A percentile compares a stretch with the other conserved stretches of the same genome.
Conservation (phyloP, 2,113 vertebrate genomes). For the Myotis yumanensis region DNA sequence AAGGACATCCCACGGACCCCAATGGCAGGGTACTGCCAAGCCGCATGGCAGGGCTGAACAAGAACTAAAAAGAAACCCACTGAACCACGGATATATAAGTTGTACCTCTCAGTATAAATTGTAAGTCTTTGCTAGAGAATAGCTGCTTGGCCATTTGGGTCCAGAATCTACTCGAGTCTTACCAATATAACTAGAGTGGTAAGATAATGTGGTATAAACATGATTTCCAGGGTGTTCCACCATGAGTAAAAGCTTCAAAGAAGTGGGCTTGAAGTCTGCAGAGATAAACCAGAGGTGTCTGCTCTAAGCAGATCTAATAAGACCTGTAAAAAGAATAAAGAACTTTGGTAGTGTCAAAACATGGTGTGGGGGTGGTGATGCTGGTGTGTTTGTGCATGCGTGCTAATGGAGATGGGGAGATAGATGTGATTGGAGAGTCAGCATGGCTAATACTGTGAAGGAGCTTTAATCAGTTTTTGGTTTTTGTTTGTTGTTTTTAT, state of each 20-base stretch:
- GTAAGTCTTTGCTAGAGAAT: neutral
- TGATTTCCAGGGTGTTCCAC: neutral
- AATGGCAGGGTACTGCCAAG: neutral
- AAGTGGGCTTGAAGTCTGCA: neutral
- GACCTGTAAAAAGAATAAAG: neutral
- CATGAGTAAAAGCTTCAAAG: neutral
- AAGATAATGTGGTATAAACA: neutral
- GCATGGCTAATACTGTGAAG: neutral
- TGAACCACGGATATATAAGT: neutral
- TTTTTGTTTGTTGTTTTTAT: neutral
- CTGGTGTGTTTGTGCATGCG: neutral
- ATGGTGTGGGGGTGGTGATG: neutral
- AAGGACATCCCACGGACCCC: neutral
- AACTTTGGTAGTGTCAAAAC: neutral
- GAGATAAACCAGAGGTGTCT: neutral
- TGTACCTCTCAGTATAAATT: neutral
- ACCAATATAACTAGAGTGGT: neutral
- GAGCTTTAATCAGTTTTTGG: neutral
- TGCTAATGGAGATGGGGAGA: neutral
- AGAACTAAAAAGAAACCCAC: neutral
- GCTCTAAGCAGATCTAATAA: neutral
- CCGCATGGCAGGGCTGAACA: neutral
- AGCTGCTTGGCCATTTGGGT: neutral
- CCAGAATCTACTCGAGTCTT: neutral
- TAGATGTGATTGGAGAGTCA: neutral